phyloP scores from a whole-genome alignment of 2,797 vertebrate genomes.

The Sciaenops ocellatus region DNA sequence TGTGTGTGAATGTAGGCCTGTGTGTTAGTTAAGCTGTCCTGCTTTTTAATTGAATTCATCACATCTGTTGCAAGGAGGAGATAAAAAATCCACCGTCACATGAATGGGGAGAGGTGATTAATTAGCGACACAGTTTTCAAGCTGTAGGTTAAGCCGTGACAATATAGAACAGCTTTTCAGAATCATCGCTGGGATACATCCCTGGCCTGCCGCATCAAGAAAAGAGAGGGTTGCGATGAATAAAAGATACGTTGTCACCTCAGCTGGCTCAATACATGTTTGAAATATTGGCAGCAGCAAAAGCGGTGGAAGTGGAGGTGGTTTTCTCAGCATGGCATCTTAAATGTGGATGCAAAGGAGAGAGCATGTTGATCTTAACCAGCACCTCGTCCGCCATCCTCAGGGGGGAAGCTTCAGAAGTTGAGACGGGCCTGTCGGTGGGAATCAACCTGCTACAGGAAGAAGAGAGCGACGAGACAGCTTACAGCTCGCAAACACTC shows the following conservation, averaged over 20 bases:
- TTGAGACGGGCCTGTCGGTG: conserved; percentile 65
- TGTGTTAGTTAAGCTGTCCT: conserved; percentile 67
- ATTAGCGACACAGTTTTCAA: conserved; percentile 77
- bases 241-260: conserved; percentile 76
- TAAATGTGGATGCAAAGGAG: conserved; percentile 44
- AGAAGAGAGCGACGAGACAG: conserved; percentile 38
- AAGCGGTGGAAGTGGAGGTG: conserved; percentile 29
- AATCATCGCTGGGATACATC: conserved; percentile 60
- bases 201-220: conserved; percentile 43
- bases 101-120: conserved; percentile 75
- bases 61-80: conserved; percentile 74
- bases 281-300: conserved; percentile 50
- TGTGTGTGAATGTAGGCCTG: conserved; percentile 37
- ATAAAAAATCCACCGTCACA: conserved; percentile 55
- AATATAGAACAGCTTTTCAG: conserved; percentile 80
- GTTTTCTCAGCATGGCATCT: conserved; percentile 52
- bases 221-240: conserved; percentile 66
- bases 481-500: conserved; percentile 7
- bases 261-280: conserved; percentile 39
- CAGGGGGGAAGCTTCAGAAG: conserved; percentile 53
- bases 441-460: conserved; percentile 61
- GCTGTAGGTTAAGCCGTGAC: conserved; percentile 82
- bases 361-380: conserved; percentile 63
- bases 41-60: conserved; percentile 79
- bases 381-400: conserved; percentile 37